phyloP scores from a whole-genome alignment of 1,140 invertebrate genomes.

The Portunus trituberculatus region DNA sequence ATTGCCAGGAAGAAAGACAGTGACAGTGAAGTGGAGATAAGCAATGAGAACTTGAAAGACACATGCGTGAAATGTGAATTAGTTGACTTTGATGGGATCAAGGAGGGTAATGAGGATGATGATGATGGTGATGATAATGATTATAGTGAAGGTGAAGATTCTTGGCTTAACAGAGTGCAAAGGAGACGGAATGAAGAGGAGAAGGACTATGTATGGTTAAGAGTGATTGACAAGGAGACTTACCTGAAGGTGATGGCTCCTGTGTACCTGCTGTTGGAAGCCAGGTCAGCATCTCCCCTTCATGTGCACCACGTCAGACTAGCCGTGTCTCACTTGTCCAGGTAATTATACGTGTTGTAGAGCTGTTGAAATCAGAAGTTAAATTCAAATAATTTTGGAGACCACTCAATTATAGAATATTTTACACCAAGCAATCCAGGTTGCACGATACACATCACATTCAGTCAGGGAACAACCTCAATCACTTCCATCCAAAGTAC shows the following conservation, averaged over 20 bases:
- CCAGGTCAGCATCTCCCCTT: not conserved
- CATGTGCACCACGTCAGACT: not conserved
- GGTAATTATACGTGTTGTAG: not conserved
- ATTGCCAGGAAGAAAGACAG: not conserved
- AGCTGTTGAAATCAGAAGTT: not conserved
- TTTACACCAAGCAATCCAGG: no score
- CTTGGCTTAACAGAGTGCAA: not conserved
- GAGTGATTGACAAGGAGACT: not conserved
- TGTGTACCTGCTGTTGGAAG: not conserved
- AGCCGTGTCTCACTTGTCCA: not conserved
- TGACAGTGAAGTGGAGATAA: not conserved
- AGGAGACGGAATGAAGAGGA: conserved; percentile 11
- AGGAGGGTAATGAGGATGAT: not conserved
- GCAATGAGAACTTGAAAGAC: not conserved
- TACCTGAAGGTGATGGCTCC: conserved; percentile 3
- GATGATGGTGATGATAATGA: not conserved
- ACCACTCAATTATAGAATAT: no score
- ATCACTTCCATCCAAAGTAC: no score
- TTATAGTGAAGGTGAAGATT: not conserved
- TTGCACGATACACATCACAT: no score
- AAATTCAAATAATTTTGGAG: not conserved
- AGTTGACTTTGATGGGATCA: not conserved
- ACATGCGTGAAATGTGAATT: not conserved
- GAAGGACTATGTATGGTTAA: not conserved
- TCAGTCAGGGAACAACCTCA: no score